Percentiles rank a stretch among this genome's conserved stretches.
These are phyloP conservation scores for Ladona fulva DNA, from an alignment of 1,140 invertebrate species.

Conservation along the genomic window DNA sequence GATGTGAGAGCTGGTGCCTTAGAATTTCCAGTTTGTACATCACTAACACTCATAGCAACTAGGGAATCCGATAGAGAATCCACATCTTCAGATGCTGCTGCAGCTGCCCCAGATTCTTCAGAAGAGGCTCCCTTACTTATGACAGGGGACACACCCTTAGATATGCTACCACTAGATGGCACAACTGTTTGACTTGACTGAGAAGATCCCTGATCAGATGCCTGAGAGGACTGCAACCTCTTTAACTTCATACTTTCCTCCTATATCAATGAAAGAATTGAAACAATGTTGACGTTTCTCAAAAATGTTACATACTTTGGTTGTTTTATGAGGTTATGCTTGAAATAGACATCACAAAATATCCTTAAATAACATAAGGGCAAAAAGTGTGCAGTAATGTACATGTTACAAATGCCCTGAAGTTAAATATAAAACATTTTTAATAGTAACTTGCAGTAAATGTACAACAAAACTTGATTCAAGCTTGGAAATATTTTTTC, in stretches of 20 bases:
- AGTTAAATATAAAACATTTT: too few relatives aligned
- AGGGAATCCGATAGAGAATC: neutral
- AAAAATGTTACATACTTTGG: too few relatives aligned
- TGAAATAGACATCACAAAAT: too few relatives aligned
- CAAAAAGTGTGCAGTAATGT: too few relatives aligned
- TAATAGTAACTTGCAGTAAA: too few relatives aligned
- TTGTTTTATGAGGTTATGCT: too few relatives aligned
- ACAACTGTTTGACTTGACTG: neutral
- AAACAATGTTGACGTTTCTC: too few relatives aligned
- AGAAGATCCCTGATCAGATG: conserved; percentile 17
- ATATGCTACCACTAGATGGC: neutral
- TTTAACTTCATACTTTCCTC: conserved; percentile 33
- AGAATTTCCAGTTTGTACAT: neutral
- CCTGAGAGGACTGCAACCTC: conserved; percentile 34
- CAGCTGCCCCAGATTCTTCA: neutral
- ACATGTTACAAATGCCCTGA: too few relatives aligned
- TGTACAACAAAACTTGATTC: too few relatives aligned
- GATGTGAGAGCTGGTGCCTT: neutral
- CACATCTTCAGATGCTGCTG: neutral
- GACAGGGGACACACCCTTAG: neutral
- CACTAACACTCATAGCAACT: neutral
- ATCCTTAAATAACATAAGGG: too few relatives aligned
- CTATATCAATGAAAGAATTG: conserved; percentile 23
- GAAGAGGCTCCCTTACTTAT: neutral
- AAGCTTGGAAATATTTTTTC: too few relatives aligned